Percentiles rank a stretch among this genome's conserved stretches.
These are phyloP conservation scores for Mobula hypostoma DNA, from an alignment of 2,113 vertebrate species.

Conservation along the genomic window DNA sequence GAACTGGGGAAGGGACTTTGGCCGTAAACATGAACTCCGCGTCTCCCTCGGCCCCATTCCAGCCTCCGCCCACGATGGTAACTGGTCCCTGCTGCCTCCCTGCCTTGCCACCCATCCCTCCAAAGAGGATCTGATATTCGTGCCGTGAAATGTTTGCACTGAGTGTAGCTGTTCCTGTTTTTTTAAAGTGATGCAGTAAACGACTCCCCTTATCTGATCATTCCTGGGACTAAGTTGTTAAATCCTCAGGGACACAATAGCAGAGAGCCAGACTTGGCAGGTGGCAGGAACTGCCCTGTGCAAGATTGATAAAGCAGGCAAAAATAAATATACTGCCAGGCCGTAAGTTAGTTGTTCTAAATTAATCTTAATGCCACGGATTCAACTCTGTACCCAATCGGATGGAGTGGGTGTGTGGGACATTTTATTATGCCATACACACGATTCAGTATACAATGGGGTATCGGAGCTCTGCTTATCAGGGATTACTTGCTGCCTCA, in stretches of 20 bases:
- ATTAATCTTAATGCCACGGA: background rate
- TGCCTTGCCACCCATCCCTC: background rate
- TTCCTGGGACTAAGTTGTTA: background rate
- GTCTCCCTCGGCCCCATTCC: background rate
- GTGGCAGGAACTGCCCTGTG: conserved; percentile 21
- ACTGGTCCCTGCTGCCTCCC: background rate
- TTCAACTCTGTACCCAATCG: background rate
- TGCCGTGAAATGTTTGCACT: conserved; percentile 16
- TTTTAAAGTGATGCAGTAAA: conserved; percentile 4
- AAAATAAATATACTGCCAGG: conserved; percentile 29
- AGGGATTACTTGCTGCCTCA: background rate
- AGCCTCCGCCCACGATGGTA: background rate
- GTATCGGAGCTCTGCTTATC: background rate
- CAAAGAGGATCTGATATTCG: background rate
- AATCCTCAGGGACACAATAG: conserved; percentile 20
- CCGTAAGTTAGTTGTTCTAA: background rate
- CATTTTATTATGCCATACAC: no score
- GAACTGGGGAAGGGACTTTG: no score
- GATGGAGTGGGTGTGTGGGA: background rate
- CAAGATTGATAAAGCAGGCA: conserved; percentile 20
- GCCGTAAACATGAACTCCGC: no score
- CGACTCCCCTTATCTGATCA: background rate
- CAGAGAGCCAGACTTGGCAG: conserved; percentile 3
- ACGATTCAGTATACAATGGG: background rate
- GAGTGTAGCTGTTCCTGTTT: conserved; percentile 18